Conservation (phyloP, 2,113 vertebrate genomes). For the Odontesthes bonariensis region DNA sequence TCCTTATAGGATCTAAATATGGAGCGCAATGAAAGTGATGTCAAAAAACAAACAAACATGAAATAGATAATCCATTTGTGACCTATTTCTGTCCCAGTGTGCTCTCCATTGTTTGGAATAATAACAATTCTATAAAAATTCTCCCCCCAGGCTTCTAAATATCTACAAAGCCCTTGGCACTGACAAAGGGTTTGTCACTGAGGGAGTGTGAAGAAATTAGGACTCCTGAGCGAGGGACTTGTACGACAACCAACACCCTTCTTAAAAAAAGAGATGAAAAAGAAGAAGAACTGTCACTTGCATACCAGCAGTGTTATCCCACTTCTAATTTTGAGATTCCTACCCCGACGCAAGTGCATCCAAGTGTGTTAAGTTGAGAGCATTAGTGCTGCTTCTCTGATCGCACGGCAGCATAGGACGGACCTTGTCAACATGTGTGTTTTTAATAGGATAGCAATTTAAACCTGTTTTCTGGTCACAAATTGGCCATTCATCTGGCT, state of each 20-base stretch:
- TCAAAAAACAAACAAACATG: constrained; percentile 66
- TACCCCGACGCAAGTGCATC: constrained; percentile 45
- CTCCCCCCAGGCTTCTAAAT: constrained; percentile 58
- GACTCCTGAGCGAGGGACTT: constrained; percentile 56
- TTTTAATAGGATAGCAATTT: constrained; percentile 72
- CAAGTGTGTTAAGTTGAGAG: constrained; percentile 51
- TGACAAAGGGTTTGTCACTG: constrained; percentile 68
- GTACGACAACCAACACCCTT: constrained; percentile 54
- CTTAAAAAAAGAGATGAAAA: constrained; percentile 36
- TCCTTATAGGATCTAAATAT: constrained; percentile 65
- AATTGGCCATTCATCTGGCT: constrained; percentile 63
- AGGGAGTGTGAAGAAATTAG: constrained; percentile 64
- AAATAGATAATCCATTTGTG: constrained; percentile 78
- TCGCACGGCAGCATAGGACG: constrained; percentile 40
- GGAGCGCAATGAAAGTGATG: constrained; percentile 65
- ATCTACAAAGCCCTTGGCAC: constrained; percentile 73
- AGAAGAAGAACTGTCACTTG: constrained; percentile 49
- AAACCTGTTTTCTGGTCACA: constrained; percentile 76
- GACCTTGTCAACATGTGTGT: constrained; percentile 63
- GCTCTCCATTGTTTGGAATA: constrained; percentile 71
- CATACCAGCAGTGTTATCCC: constrained; percentile 53
- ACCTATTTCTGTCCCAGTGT: constrained; percentile 79
- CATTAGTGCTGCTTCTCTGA: constrained; percentile 69
- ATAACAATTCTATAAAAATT: constrained; percentile 50
- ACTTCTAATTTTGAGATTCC: constrained; percentile 70